These are phyloP conservation scores for Cyclargus thomasi DNA, from an alignment of 1,140 invertebrate species.

Conservation along the genomic window DNA sequence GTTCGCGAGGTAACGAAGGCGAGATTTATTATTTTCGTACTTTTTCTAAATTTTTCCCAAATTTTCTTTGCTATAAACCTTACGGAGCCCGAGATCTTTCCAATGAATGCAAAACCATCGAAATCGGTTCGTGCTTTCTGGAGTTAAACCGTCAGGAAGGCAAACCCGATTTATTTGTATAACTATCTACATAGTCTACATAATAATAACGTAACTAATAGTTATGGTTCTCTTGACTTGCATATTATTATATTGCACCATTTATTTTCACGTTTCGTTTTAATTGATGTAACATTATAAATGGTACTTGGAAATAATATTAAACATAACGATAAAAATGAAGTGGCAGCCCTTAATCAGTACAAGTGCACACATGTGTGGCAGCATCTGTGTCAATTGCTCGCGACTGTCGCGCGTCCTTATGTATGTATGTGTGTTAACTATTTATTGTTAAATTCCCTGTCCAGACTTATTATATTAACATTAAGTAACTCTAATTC, in stretches of 20 bases:
- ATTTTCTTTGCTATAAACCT: too few relatives aligned
- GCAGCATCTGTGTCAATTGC: constrained; percentile 46
- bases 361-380: constrained; percentile 8
- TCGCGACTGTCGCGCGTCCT: constrained; percentile 27
- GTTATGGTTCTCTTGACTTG: too few relatives aligned
- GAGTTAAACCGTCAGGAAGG: too few relatives aligned
- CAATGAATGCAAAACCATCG: too few relatives aligned
- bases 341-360: constrained; percentile 16
- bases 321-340: neutral
- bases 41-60: too few relatives aligned
- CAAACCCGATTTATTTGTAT: too few relatives aligned
- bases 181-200: too few relatives aligned
- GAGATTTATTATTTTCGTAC: too few relatives aligned
- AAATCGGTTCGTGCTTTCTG: too few relatives aligned
- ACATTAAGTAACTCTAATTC: constrained; percentile 9
- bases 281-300: neutral
- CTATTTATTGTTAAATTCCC: neutral
- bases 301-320: neutral
- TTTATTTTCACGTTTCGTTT: neutral
- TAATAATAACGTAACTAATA: too few relatives aligned
- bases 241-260: neutral
- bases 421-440: neutral
- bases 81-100: too few relatives aligned
- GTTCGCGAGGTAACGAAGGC: too few relatives aligned
- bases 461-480: constrained; percentile 5